These are phyloP conservation scores for Cheilosia pagana DNA, from an alignment of 2,888 invertebrate genomes.

Conservation along the genomic window DNA sequence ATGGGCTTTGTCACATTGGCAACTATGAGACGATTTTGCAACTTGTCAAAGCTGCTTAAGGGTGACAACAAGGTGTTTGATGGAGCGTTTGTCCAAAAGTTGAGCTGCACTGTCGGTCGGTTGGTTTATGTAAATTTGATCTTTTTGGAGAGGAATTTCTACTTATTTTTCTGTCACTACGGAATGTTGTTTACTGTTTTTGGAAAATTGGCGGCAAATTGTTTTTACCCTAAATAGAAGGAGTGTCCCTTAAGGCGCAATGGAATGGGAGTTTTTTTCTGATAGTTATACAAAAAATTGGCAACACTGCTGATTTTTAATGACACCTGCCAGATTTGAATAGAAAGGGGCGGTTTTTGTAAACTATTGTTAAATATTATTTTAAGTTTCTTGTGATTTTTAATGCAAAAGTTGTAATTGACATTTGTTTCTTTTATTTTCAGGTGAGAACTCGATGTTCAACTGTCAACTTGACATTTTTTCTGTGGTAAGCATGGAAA, in stretches of 20 bases:
- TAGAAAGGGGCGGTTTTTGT: background rate
- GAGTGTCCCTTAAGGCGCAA: too few species aligned
- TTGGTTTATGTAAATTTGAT: slow-evolving; percentile 20
- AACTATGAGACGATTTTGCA: slow-evolving; percentile 10
- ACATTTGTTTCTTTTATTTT: slow-evolving; percentile 34
- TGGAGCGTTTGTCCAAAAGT: slow-evolving; percentile 17
- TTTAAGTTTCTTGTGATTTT: background rate
- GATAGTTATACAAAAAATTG: background rate
- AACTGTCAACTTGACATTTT: background rate
- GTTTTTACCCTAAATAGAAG: background rate
- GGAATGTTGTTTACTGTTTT: slow-evolving; percentile 52
- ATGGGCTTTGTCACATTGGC: slow-evolving; percentile 1
- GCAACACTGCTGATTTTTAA: background rate
- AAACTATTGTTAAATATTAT: background rate
- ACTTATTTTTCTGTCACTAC: slow-evolving; percentile 25
- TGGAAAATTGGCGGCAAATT: slow-evolving; percentile 23
- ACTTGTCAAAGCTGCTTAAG: slow-evolving; percentile 25
- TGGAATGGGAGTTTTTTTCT: too few species aligned
- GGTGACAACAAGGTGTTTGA: slow-evolving; percentile 32
- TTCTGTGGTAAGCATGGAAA: slow-evolving; percentile 12
- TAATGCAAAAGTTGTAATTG: background rate
- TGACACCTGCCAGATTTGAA: background rate
- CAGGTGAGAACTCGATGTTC: slow-evolving; percentile 38
- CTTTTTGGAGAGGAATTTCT: slow-evolving; percentile 28
- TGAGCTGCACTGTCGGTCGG: background rate